Conservation (phyloP, 2,113 vertebrate genomes). For the Bos indicus region DNA sequence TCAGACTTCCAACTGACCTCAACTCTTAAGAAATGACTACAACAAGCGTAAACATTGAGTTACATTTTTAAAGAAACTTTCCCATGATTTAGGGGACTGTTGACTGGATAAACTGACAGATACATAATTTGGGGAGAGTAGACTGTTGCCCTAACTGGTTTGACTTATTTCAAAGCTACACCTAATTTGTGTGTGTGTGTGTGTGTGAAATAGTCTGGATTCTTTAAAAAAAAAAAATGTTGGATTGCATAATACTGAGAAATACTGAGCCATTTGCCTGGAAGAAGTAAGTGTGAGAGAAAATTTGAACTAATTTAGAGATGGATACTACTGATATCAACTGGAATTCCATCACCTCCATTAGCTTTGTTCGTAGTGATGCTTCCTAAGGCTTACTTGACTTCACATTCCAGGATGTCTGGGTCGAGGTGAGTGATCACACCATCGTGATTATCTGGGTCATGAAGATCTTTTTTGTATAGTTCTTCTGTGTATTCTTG, state of each 20-base stretch:
- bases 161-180: neutral
- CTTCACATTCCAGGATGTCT: too few relatives aligned
- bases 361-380: too few relatives aligned
- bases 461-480: too few relatives aligned
- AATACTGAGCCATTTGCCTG: neutral
- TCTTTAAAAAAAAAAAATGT: neutral
- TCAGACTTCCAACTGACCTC: neutral
- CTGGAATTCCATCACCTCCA: too few relatives aligned
- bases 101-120: neutral
- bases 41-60: neutral
- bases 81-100: neutral
- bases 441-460: too few relatives aligned
- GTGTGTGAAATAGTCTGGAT: neutral
- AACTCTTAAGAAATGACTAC: neutral
- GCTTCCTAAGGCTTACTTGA: too few relatives aligned
- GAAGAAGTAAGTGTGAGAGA: neutral
- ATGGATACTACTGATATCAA: neutral
- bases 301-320: neutral
- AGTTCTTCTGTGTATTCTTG: too few relatives aligned
- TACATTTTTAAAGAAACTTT: neutral
- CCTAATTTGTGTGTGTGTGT: neutral
- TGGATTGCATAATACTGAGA: neutral
- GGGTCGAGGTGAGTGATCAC: too few relatives aligned
- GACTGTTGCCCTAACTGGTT: neutral
- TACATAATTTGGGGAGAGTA: neutral